Evolutionary conservation across 2,888 invertebrate genomes (phyloP), one percentile per base, ranked within the genome.

Genomic region (Reticulitermes lucifugus): DNA sequence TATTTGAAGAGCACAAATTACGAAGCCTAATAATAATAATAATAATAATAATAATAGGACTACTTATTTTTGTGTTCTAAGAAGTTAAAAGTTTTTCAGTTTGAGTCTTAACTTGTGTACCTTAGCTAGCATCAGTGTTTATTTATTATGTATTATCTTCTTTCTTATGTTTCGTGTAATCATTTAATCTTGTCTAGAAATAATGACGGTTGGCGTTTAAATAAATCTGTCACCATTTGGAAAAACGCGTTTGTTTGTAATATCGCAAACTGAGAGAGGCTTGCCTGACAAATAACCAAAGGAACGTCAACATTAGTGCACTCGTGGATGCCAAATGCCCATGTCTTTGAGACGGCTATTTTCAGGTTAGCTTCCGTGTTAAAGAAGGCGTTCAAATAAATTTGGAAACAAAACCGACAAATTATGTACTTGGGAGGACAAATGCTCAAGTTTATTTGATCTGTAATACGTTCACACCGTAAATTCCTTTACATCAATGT

Each of bases 291-390:
- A 65, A 65, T 25, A 65, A 65, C 0, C n/a, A n/a, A n/a, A 65
- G 25, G n/a, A 65, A 65, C 25, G 65, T n/a, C 65, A 65, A n/a
- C 65, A n/a, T 65, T n/a, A 65, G 2, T 25, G n/a, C 65, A 25
- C 0, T n/a, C 65, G n/a, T 65, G 14, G 46, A 60, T 60, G 60
- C 60, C 60, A 60, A 60, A 6, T 22, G 22, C 22, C 60, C 60
- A 22, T 60, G 60, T 60, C 60, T 60, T 18, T 21, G 25, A 18
- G 60, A 60, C 60, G 6, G 65, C n/a, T 65, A 73, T 41, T 41
- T 73, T 73, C 41, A 73, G 41, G 73, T 41, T 41, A 73, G 41
- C 73, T 73, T 73, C 73, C 73, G 73, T 41, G 73, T 73, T 73
- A 41, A 41, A 73, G 41, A 10, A 14, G 21, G 41, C 73, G 21